Evolutionary conservation across 2,888 invertebrate genomes (phyloP), one percentile per base, ranked within the genome.

Genomic region (Anthrax anthrax): DNA sequence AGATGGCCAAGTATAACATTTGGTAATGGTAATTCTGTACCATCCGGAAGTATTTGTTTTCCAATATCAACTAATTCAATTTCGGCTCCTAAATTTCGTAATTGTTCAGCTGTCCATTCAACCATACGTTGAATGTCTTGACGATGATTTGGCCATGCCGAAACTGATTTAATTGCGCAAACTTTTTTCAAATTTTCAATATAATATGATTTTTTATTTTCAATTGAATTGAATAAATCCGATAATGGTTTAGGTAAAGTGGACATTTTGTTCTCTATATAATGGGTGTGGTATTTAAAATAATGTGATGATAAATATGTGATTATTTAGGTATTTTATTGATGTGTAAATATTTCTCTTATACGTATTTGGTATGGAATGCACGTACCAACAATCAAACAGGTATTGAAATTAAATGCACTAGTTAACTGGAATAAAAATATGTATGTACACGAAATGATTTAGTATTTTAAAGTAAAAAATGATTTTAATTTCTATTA

Each of bases 91-190:
- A 87, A 70, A 42, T 72, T 75, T 56, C 77, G 76, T 52, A 90
- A 63, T 60, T 76, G 79, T 0, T 73, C 70, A 46, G 78, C 77
- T 43, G 78, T 78, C 88, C 91, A 95, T 52, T 88, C 71, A 27
- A 89, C 61, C 94, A 96, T 94, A 55, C 76, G 78, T 16, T 80
- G 70, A 53, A 91, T 81, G 53, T 96, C 92, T 16, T 70, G 68
- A 40, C 96, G 77, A 52, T 78, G 77, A 50, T 88, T 82, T 4
- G 84, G 78, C 80, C 87, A 90, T 60, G 89, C 83, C 19, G 96
- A 96, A n/a, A 97, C 92, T 6, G 94, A 94, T 56, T 85, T 84
- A 59, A 97, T 96, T 4, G 85, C 88, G 23, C 97, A 94, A 2
- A 85, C 88, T 60, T 90, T 86, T 46, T 76, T 76, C 47, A 97